Percentiles rank a stretch among this genome's conserved stretches.
Evolutionary conservation across 2,113 vertebrate genomes (phyloP).

Genomic region (Azemiops feae): DNA sequence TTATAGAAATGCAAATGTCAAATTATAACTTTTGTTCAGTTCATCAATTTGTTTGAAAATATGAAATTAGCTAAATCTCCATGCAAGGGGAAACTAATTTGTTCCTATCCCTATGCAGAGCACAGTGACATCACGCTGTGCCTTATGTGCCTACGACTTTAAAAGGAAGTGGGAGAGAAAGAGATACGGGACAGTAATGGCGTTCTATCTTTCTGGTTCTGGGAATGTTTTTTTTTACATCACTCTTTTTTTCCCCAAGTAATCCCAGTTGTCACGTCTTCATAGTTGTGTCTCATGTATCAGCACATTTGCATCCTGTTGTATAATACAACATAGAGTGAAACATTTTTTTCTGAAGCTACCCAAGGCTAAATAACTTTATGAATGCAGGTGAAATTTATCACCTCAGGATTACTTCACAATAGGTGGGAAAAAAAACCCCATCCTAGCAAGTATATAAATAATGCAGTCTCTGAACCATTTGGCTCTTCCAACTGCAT

Average conservation of each 20-base stretch:
- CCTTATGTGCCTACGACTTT: background rate
- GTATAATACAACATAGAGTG: conserved; percentile 17
- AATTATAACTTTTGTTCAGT: background rate
- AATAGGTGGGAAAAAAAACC: conserved; percentile 31
- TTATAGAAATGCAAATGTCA: background rate
- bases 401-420: conserved; percentile 63
- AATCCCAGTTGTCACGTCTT: conserved; percentile 7
- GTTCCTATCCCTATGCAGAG: background rate
- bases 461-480: conserved; percentile 54
- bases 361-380: conserved; percentile 47
- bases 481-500: conserved; percentile 51
- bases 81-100: background rate
- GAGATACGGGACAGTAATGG: background rate
- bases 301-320: conserved; percentile 40
- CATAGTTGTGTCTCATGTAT: conserved; percentile 26
- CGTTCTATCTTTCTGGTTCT: background rate
- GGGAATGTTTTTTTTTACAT: background rate
- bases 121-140: background rate
- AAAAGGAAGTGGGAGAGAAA: background rate
- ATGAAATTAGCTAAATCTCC: background rate
- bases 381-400: conserved; percentile 68
- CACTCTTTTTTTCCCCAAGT: background rate
- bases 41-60: background rate
- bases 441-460: conserved; percentile 54
- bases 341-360: conserved; percentile 45